A percentile compares a stretch with the other conserved stretches of the same genome.
Evolutionary conservation across 2,113 vertebrate genomes (phyloP).

Genomic region (Sphyrna mokarran): DNA sequence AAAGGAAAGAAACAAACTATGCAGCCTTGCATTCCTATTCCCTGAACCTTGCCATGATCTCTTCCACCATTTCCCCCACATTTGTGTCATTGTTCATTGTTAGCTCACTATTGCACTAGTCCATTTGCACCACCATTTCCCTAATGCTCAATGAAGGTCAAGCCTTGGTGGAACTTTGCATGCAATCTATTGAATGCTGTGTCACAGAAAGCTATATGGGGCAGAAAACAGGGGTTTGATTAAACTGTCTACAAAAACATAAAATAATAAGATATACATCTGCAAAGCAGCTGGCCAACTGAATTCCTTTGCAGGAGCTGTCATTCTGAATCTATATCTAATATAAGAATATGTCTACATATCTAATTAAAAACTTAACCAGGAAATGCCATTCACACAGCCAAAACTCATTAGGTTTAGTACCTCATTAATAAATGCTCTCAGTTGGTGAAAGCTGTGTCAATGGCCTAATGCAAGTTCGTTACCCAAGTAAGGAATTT

Average conservation of each 20-base stretch:
- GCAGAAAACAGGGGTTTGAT: neutral
- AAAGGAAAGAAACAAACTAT: no score
- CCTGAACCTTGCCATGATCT: neutral
- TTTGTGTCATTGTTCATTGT: neutral
- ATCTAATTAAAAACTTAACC: neutral
- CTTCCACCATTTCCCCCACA: no score
- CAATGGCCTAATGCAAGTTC: neutral
- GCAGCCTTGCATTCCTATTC: neutral
- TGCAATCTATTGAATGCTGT: neutral
- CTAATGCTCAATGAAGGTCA: neutral
- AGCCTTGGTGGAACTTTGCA: neutral
- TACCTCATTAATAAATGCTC: neutral
- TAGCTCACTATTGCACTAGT: neutral
- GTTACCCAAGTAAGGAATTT: neutral
- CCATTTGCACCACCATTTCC: neutral
- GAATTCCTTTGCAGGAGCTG: neutral
- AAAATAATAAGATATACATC: neutral
- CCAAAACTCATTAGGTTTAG: neutral
- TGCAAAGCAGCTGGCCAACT: neutral
- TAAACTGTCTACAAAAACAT: neutral
- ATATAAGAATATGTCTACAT: no score
- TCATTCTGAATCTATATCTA: constrained; percentile 1
- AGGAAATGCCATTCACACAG: neutral
- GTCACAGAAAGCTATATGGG: neutral
- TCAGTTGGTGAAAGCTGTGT: neutral